These are phyloP conservation scores for Antheraea yamamai DNA, from an alignment of 2,888 invertebrate genomes.

Conservation along the genomic window DNA sequence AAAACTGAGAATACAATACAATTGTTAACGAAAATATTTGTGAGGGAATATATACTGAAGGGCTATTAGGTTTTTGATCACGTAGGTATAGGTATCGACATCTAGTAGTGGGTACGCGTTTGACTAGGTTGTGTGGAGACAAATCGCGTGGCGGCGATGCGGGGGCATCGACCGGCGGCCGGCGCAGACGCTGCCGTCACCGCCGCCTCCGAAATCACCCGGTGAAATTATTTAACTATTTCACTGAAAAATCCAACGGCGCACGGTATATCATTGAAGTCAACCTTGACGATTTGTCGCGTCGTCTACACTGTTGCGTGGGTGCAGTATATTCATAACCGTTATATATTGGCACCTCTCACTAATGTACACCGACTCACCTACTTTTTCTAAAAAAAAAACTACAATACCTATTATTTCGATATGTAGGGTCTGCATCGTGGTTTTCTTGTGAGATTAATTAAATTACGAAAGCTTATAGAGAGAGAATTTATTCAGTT, in stretches of 20 bases:
- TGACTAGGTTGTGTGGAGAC: constrained; percentile 65
- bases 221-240: constrained; percentile 80
- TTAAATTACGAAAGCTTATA: neutral
- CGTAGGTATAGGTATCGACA: constrained; percentile 13
- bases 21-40: neutral
- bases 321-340: constrained; percentile 73
- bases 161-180: constrained; percentile 36
- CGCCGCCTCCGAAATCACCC: constrained; percentile 61
- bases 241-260: constrained; percentile 77
- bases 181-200: constrained; percentile 80
- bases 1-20: neutral
- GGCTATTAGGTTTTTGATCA: neutral
- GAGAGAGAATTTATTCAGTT: neutral
- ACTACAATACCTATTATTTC: constrained; percentile 13
- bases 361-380: constrained; percentile 20
- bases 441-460: neutral
- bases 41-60: neutral
- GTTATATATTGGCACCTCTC: constrained; percentile 69
- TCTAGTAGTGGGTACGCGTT: constrained; percentile 52
- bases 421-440: constrained; percentile 9
- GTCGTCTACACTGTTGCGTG: constrained; percentile 72
- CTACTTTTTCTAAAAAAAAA: constrained; percentile 20
- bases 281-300: constrained; percentile 80
- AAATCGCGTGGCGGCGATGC: constrained; percentile 66
- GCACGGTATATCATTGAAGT: constrained; percentile 72